Evolutionary conservation across 92 coral and sea anemone genomes (phyloP), one percentile per base, ranked within the genome.

Genomic region (Metridium senile): DNA sequence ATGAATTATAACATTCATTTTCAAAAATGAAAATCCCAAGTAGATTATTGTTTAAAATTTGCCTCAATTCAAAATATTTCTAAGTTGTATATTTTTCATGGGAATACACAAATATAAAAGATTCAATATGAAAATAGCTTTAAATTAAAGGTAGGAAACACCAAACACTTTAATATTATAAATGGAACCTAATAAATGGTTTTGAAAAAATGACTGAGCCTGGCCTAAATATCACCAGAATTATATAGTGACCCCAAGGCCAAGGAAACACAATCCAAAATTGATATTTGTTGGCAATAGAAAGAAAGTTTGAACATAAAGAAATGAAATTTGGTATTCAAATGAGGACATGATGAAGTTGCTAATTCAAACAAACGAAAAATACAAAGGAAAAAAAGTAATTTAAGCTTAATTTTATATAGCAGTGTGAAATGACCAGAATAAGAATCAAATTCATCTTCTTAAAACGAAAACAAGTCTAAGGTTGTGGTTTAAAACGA

Each of bases 291-390:
- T 6, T 4, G 13, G 8, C 49, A 39, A 6, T 39, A 39, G 47
- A 52, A 71, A 71, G 18, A 26, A 26, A 31, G 20, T 1, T 13
- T 19, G 1, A 30, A 31, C 30, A 53, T 31, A 71, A 4, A 34
- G 61, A 53, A 52, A 11, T 39, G 6, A 16, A 54, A 71, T 71
- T 71, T 71, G 76, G 62, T 52, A 71, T 59, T 71, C 76, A 71
- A 71, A 71, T 71, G 33, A 53, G 35, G 26, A 19, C 29, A 10
- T 1, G 31, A 23, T 69, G 58, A 51, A 16, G 29, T 25, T 23
- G 22, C 30, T 33, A 66, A 16, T 68, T 49, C 29, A 10, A 51
- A 70, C 75, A 70, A 70, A 70, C 52, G 31, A 70, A 0, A 39
- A 21, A 27, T 18, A 16, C 25, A 33, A 68, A 68, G 31, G 25